Base-by-base conservation (phyloP, 2,113 vertebrate genomes). In the Phrynosoma platyrhinos region DNA sequence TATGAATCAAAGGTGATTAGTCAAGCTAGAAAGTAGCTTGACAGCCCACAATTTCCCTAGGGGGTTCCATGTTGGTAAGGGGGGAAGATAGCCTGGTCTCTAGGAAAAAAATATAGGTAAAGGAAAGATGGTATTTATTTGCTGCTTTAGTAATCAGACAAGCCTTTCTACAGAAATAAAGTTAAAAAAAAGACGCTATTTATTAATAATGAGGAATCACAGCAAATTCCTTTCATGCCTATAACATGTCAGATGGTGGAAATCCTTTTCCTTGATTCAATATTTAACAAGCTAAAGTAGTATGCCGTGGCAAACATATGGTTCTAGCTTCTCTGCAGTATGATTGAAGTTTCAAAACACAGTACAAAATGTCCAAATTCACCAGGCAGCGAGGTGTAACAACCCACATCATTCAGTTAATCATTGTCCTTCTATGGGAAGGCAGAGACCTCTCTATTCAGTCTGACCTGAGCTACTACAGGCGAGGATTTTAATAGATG, bases 1-100 rank as follows among this genome's bases (percentile, higher is more conserved):
- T 86, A 4, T 4, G 77, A 91, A 53, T 92, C 91, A 93, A 66
- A 89, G 42, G 74, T 69, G 71, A 91, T 90, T 87, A 92, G 47
- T 42, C 55, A 55, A 89, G 78, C 0, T 0, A 42, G 84, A 84
- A 91, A 82, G 47, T 84, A 90, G 76, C 27, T 89, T 91, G 88
- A 87, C 89, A 89, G 74, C 78, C 77, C 16, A 68, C 74, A 90
- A 20, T 79, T 91, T 91, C 87, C 86, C 2, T 0, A 2, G 87
- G 69, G 64, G 53, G 25, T 2, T 47, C 90, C 62, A 68, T 52
- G 62, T 86, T 20, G 62, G 30, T 5, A 0, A 18, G 0, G 1
- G 32, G 27, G 0, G 0, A 58, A 55, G 90, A 89, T 88, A 86
- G n/a, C 42, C 81, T 62, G 32, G 27, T 82, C n/a, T 6, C 64